Conservation (phyloP, 2,888 invertebrate genomes). For the Apamea crenata region DNA sequence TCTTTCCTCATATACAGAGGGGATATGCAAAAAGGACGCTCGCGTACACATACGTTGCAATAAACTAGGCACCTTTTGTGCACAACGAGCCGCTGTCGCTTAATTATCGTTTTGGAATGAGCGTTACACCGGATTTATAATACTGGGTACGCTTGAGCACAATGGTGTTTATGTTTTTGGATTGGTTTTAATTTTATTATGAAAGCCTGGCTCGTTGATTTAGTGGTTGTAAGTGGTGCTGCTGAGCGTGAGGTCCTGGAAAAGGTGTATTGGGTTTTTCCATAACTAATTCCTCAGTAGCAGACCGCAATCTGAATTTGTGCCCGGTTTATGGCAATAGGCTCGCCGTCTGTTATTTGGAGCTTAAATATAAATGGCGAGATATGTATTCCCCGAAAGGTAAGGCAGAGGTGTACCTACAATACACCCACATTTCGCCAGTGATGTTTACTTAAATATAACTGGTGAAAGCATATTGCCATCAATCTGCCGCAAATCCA, state of each 20-base stretch:
- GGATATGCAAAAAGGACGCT: slow-evolving; percentile 67
- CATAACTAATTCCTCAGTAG: too few relatives aligned
- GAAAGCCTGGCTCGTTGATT: background rate
- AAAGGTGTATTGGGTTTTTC: background rate
- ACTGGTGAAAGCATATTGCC: too few relatives aligned
- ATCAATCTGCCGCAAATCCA: too few relatives aligned
- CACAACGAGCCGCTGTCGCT: slow-evolving; percentile 75
- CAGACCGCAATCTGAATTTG: too few relatives aligned
- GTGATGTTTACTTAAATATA: too few relatives aligned
- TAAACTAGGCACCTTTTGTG: slow-evolving; percentile 81
- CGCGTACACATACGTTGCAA: slow-evolving; percentile 67
- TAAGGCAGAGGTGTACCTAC: too few relatives aligned
- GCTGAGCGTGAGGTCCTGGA: background rate
- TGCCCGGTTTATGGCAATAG: too few relatives aligned
- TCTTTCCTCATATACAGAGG: slow-evolving; percentile 40
- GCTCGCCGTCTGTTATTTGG: background rate
- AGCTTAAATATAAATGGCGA: too few relatives aligned
- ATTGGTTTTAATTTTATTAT: slow-evolving; percentile 1
- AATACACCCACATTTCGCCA: too few relatives aligned
- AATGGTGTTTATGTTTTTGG: slow-evolving; percentile 14
- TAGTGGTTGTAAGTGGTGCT: background rate
- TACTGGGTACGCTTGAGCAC: slow-evolving; percentile 61
- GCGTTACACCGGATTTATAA: slow-evolving; percentile 73
- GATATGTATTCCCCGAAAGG: too few relatives aligned
- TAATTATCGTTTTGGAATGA: slow-evolving; percentile 80